Evolutionary conservation across 2,113 vertebrate genomes (phyloP), one percentile per base, ranked within the genome.

Genomic region (Plecotus auritus): DNA sequence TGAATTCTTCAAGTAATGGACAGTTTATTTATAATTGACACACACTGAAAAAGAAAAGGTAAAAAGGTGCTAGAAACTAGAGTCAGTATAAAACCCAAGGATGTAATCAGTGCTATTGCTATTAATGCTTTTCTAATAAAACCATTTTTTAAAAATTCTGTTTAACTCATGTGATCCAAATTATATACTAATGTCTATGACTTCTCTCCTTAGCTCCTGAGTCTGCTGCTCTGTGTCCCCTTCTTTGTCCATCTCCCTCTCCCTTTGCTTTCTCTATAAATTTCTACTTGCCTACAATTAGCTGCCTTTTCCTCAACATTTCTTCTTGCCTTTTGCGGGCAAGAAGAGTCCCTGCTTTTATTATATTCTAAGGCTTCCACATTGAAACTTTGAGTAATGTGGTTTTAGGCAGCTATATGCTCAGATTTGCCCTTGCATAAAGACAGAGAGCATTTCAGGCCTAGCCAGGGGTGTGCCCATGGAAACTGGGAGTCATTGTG

Each of bases 401-500:
- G 49, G 7, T 28, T 95, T 54, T 85, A 80, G n/a, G 87, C 61
- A 96, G 9, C 0, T 1, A 1, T 16, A 22, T 9, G n/a, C 85
- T 59, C 17, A 70, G 51, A 35, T 49, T 93, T 49, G 54, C 18
- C 10, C n/a, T 86, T 49, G 32, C 23, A 32, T 70, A 84, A 23
- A 8, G 5, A 49, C 59, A 85, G 67, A 96, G 90, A 95, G 78
- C 95, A 95, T 96, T 96, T 94, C 85, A 90, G 78, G 82, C 93
- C 92, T 78, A 61, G 80, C 49, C 56, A 77, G 56, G 81, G 87
- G 76, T 95, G 88, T 95, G 90, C 93, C 95, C 95, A 90, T 97
- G n/a, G 96, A 96, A 97, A 97, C 97, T 93, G 83, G 86, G 82
- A 96, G 76, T 88, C 95, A 96, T 83, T 81, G 88, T 95, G 92